Percentiles rank a stretch among this genome's conserved stretches.
phyloP scores from a whole-genome alignment of 2,113 vertebrate species.

The Acrocephalus kingi region DNA sequence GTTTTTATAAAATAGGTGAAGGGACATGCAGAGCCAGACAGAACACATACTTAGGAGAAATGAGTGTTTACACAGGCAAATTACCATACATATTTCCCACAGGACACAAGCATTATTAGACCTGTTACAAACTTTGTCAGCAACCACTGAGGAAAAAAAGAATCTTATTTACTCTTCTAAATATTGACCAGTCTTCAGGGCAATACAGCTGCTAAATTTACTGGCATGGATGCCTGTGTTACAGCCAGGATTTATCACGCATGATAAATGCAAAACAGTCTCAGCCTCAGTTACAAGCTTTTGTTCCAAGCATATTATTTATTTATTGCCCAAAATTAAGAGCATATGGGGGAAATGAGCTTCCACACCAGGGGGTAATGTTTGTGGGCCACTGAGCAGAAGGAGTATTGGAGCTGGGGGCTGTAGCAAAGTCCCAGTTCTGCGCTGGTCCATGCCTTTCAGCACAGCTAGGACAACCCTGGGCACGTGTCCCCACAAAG shows the following conservation, averaged over 20 bases:
- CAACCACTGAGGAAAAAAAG: background rate
- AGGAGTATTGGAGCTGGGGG: background rate
- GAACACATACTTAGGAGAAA: background rate
- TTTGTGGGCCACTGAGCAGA: background rate
- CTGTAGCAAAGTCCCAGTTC: background rate
- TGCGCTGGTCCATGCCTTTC: background rate
- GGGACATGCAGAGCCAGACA: background rate
- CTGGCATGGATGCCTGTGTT: background rate
- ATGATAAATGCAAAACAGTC: background rate
- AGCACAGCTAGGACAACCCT: background rate
- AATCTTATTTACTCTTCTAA: conserved; percentile 33
- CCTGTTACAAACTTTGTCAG: conserved; percentile 14
- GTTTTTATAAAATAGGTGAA: background rate
- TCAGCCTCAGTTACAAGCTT: background rate
- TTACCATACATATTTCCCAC: conserved; percentile 64
- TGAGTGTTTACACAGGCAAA: background rate
- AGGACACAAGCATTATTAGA: conserved; percentile 48
- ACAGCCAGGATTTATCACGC: background rate
- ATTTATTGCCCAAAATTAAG: background rate
- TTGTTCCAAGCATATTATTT: background rate
- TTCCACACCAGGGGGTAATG: fast-evolving
- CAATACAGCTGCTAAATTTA: background rate
- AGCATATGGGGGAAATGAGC: background rate
- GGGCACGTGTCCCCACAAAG: fast-evolving
- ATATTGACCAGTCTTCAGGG: background rate